Evolutionary conservation across 2,113 vertebrate species (phyloP), one percentile per base, ranked within the genome.

Genomic region (Rhynchopsitta pachyrhyncha): DNA sequence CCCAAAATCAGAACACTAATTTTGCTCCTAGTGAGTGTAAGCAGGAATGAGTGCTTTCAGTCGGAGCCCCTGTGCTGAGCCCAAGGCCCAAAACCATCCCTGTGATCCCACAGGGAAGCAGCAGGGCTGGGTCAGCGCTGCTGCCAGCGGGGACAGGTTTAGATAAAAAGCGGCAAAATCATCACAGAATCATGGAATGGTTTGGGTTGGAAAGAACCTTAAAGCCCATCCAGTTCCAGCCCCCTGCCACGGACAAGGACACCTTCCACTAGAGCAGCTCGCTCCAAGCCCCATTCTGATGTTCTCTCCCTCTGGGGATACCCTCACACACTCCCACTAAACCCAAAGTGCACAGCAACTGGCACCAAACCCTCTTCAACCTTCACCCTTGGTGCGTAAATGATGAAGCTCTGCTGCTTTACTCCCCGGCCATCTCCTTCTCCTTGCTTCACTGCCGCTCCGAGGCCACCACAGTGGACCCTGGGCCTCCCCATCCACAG

Each of bases 61-160:
- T 15, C 4, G 3, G 27, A 47, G 24, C 18, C 15, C 42, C 41
- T 7, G 2, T 6, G 44, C 59, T 4, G 8, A 17, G 8, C 25
- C 15, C n/a, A 4, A 12, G 18, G 42, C 37, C 27, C 35, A 19
- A 4, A 22, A 3, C 39, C 1, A 6, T 7, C 66, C n/a, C 47
- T 4, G 2, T 3, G 13, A 24, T 17, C 12, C 17, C 49, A 19
- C 8, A 13, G 9, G 7, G 8, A 28, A 52, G n/a, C 5, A 4
- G 20, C 41, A 25, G 29, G 57, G 33, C 31, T 9, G n/a, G 49
- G 49, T 6, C 2, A 1, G 29, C n/a, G 5, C 27, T 7, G 9
- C 52, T 6, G 3, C 10, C 4, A 2, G 1, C 1, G 1, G 19
- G 9, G 66, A 10, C 8, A 3, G 3, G 2, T 17, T 29, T 25